Evolutionary conservation across 2,797 vertebrate species (phyloP).

Genomic region (Buceros bicornis): DNA sequence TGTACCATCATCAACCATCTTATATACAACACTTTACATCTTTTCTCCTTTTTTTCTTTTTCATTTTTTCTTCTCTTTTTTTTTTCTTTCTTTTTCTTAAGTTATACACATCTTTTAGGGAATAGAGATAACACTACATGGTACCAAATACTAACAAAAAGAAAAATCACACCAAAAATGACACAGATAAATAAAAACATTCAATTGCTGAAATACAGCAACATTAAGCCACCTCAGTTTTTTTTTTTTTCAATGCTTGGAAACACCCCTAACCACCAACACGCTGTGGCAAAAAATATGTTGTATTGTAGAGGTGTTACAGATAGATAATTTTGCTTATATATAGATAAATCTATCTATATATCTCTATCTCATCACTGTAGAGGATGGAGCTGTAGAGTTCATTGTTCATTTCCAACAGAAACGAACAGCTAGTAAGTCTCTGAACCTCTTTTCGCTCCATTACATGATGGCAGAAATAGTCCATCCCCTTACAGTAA

Average conservation of each 20-base stretch:
- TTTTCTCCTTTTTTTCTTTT: constrained; percentile 43
- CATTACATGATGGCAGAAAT: constrained; percentile 56
- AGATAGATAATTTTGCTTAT: constrained; percentile 15
- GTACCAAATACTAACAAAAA: constrained; percentile 74
- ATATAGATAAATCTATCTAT: constrained; percentile 34
- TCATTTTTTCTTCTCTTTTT: constrained; percentile 36
- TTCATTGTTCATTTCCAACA: constrained; percentile 58
- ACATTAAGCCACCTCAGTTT: constrained; percentile 74
- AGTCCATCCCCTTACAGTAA: constrained; percentile 68
- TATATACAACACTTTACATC: constrained; percentile 82
- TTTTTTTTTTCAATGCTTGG: constrained; percentile 25
- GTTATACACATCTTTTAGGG: constrained; percentile 76
- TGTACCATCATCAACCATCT: constrained; percentile 73
- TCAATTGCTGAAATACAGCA: constrained; percentile 78
- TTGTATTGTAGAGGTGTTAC: constrained; percentile 43
- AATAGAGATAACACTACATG: constrained; percentile 76
- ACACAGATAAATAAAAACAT: constrained; percentile 83
- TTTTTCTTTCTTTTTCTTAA: constrained; percentile 21
- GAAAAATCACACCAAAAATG: constrained; percentile 71
- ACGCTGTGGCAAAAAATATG: neutral
- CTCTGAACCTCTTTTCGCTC: constrained; percentile 56
- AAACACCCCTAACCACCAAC: constrained; percentile 26
- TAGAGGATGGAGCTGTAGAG: constrained; percentile 63
- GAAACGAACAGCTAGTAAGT: constrained; percentile 62
- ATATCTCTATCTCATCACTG: constrained; percentile 42